Evolutionary conservation across 2,797 vertebrate genomes (phyloP).

Genomic region (Ptychobarbus kaznakovi): DNA sequence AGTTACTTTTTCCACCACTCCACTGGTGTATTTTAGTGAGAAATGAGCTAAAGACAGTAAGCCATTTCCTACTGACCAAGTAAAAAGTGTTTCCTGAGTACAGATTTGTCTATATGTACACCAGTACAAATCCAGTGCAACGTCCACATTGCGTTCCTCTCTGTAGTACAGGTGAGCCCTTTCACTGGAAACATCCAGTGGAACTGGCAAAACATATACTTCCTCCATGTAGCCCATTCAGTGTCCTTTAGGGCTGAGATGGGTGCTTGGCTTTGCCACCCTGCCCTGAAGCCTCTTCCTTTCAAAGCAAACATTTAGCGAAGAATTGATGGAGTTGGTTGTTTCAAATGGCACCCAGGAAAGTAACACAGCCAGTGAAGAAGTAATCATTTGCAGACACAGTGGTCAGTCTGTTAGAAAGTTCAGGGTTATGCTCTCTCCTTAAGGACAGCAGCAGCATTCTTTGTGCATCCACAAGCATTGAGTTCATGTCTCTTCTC

Average conservation of each 20-base stretch:
- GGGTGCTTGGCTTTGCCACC: slow-evolving; percentile 81
- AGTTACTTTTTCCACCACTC: background rate
- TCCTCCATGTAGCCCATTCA: slow-evolving; percentile 4
- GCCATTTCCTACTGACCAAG: slow-evolving; percentile 12
- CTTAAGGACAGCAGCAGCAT: slow-evolving; percentile 51
- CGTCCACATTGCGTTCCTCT: background rate
- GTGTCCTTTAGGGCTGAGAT: slow-evolving; percentile 76
- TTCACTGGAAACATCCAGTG: slow-evolving; percentile 17
- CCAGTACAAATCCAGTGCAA: slow-evolving; percentile 45
- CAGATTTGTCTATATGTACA: slow-evolving; percentile 35
- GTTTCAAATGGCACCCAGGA: slow-evolving; percentile 58
- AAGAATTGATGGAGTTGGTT: slow-evolving; percentile 64
- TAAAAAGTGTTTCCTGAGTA: slow-evolving; percentile 38
- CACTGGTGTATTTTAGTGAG: slow-evolving; percentile 6
- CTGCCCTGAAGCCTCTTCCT: slow-evolving; percentile 80
- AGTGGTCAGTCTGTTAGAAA: slow-evolving; percentile 69
- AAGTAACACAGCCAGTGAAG: slow-evolving; percentile 63
- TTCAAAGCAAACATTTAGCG: slow-evolving; percentile 72
- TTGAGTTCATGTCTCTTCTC: slow-evolving; percentile 62
- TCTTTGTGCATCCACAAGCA: slow-evolving; percentile 64
- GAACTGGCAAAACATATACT: slow-evolving; percentile 23
- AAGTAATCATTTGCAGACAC: slow-evolving; percentile 53
- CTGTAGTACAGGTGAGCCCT: slow-evolving; percentile 23
- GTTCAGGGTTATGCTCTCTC: slow-evolving; percentile 47
- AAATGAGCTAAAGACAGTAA: slow-evolving; percentile 16